A percentile compares a stretch with the other conserved stretches of the same genome.
Evolutionary conservation across 2,113 vertebrate species (phyloP).

Genomic region (Camelus dromedarius): DNA sequence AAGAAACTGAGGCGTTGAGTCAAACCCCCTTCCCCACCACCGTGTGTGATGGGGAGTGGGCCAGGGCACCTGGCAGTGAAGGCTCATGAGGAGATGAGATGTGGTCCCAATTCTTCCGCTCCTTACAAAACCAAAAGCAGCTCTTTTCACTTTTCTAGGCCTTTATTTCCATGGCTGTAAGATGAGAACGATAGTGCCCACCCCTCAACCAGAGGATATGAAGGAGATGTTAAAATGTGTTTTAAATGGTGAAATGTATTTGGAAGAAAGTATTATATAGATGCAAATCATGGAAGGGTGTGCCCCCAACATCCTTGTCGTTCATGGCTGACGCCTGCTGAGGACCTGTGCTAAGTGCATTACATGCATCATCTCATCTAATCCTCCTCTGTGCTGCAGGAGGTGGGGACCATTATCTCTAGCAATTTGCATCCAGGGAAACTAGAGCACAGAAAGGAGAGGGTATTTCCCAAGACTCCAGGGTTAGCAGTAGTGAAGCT

Average conservation of each 20-base stretch:
- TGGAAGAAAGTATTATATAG: neutral
- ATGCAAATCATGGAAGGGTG: neutral
- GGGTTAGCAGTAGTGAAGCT: neutral
- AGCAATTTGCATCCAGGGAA: neutral
- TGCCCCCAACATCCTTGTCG: too few relatives aligned
- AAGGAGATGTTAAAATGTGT: neutral
- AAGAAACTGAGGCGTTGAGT: neutral
- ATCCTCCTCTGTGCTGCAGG: neutral
- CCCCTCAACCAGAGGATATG: neutral
- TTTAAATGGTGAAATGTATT: neutral
- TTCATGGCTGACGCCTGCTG: neutral
- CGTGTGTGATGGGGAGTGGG: too few relatives aligned
- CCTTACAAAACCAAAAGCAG: neutral
- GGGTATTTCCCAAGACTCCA: neutral
- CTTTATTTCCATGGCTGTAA: neutral
- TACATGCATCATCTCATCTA: rapidly evolving
- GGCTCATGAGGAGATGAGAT: neutral
- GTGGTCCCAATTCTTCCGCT: neutral
- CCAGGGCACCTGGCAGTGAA: neutral
- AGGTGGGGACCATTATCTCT: neutral
- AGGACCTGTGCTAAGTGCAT: neutral
- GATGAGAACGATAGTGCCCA: neutral
- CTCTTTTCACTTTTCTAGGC: neutral
- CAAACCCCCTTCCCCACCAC: neutral
- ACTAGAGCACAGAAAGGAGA: neutral